These are phyloP conservation scores for Cydia strobilella DNA, from an alignment of 1,140 invertebrate species.

Conservation along the genomic window DNA sequence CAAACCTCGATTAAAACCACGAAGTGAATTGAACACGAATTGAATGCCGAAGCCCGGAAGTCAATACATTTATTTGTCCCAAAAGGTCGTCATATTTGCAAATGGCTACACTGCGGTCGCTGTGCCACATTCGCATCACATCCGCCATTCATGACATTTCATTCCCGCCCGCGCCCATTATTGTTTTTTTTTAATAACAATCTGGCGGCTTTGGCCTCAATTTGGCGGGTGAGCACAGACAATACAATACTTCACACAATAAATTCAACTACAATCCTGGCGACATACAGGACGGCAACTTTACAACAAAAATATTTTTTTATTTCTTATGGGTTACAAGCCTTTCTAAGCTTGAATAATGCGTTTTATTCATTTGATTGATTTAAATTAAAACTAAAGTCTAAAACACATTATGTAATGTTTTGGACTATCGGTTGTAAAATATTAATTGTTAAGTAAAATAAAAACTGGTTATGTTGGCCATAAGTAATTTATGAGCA, in stretches of 20 bases:
- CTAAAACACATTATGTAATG: too few relatives aligned
- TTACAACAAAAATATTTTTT: background rate
- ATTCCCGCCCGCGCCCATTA: background rate
- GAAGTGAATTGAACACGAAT: too few relatives aligned
- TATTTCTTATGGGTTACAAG: background rate
- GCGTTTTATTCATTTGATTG: too few relatives aligned
- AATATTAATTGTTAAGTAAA: background rate
- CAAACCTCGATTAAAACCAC: too few relatives aligned
- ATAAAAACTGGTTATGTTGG: background rate
- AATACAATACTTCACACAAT: background rate
- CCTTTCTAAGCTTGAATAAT: too few relatives aligned
- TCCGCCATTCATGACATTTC: background rate
- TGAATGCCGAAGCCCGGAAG: too few relatives aligned
- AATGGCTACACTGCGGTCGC: too few relatives aligned
- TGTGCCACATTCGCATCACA: background rate
- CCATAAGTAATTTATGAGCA: background rate
- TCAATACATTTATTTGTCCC: too few relatives aligned
- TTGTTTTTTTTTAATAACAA: background rate
- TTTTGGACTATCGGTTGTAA: background rate
- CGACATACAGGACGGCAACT: background rate
- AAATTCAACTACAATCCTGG: background rate
- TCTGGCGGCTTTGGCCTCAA: background rate
- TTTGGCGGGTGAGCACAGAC: conserved; percentile 2
- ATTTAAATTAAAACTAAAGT: too few relatives aligned
- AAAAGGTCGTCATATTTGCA: too few relatives aligned